Conservation (phyloP, 2,113 vertebrate species). For the Melanostigma gelatinosum region DNA sequence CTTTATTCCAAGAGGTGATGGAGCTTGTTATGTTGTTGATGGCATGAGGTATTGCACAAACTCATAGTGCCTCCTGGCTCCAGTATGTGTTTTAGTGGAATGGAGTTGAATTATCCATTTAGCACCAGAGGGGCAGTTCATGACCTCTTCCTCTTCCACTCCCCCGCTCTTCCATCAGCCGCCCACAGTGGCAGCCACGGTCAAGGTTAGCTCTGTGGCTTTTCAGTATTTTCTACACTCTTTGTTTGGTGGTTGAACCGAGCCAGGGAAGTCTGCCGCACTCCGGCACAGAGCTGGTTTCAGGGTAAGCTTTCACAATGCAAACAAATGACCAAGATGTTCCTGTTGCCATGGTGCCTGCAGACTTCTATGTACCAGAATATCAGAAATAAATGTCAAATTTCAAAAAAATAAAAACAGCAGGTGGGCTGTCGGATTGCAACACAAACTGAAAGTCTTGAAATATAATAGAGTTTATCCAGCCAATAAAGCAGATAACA, state of each 20-base stretch:
- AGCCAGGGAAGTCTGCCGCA: conserved; percentile 44
- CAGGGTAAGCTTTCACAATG: conserved; percentile 48
- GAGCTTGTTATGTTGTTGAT: conserved; percentile 71
- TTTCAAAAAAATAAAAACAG: conserved; percentile 17
- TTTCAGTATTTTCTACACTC: conserved; percentile 55
- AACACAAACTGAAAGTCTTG: conserved; percentile 32
- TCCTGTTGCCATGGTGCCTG: conserved; percentile 62
- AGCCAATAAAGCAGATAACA: conserved; percentile 24
- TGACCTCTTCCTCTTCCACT: conserved; percentile 67
- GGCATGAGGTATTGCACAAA: conserved; percentile 63
- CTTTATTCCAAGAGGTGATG: conserved; percentile 60
- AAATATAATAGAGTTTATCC: conserved; percentile 44
- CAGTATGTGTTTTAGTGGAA: conserved; percentile 68
- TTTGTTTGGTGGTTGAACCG: conserved; percentile 12
- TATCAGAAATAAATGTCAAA: conserved; percentile 51
- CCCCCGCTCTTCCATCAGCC: conserved; percentile 67
- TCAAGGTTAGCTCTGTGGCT: conserved; percentile 70
- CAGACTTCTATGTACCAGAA: conserved; percentile 41
- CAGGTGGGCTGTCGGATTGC: conserved; percentile 39
- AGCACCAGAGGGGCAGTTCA: conserved; percentile 71
- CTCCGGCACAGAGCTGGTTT: conserved; percentile 37
- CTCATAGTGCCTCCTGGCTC: conserved; percentile 55
- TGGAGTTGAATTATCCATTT: conserved; percentile 80
- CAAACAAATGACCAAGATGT: conserved; percentile 39
- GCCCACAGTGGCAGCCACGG: conserved; percentile 60